Percentiles rank a stretch among this genome's conserved stretches.
phyloP scores from a whole-genome alignment of 2,797 vertebrate genomes.

The Melanotaenia pygmaea region DNA sequence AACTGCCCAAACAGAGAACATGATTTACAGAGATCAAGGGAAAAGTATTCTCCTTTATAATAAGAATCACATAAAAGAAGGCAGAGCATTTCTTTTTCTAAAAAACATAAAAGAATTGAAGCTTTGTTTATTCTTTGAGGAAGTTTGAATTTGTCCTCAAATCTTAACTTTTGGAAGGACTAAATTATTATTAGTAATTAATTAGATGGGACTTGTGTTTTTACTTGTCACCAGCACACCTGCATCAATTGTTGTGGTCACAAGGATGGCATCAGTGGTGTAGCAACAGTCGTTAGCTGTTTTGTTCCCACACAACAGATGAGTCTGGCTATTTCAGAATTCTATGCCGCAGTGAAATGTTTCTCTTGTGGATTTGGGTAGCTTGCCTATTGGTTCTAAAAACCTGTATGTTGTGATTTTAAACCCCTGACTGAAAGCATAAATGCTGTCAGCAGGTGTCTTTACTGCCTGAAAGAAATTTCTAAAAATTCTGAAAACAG shows the following conservation, averaged over 20 bases:
- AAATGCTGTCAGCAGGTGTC: neutral
- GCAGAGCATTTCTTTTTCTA: neutral
- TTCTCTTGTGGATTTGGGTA: neutral
- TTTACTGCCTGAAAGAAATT: neutral
- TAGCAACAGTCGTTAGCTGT: neutral
- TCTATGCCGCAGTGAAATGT: neutral
- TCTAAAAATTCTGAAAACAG: neutral
- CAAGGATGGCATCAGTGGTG: neutral
- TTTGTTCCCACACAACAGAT: conserved; percentile 5
- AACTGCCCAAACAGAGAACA: neutral
- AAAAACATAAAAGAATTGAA: neutral
- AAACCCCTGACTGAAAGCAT: neutral
- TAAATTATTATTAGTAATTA: neutral
- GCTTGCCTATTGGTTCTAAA: neutral
- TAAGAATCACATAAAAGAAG: neutral
- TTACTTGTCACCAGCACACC: neutral
- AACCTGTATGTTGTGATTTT: neutral
- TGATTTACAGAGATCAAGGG: neutral
- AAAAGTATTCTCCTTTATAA: neutral
- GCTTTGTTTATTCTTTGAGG: neutral
- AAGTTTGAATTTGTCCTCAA: neutral
- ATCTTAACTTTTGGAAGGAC: neutral
- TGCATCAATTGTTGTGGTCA: conserved; percentile 6
- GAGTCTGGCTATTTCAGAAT: neutral
- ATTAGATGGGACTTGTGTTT: neutral